Conservation (phyloP, 2,113 vertebrate species). For the Rattus norvegicus region GRCr8 NC_086020.1:163703001-163703500, state of each 20-base stretch:
- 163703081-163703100: conserved; percentile 25
- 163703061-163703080: not conserved
- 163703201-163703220: not conserved
- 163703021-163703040: not conserved
- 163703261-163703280: too few species aligned
- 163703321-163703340: not conserved
- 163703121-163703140: not conserved
- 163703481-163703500: not conserved
- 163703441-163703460: not conserved
- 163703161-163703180: not conserved
- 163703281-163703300: not conserved
- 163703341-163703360: not conserved
- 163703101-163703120: not conserved
- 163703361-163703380: not conserved
- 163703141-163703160: too few species aligned
- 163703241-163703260: not conserved
- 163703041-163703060: not conserved
- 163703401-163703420: not conserved
- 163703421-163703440: not conserved
- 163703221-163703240: not conserved
- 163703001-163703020: not conserved
- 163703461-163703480: not conserved
- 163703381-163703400: not conserved
- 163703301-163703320: not conserved
- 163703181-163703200: too few species aligned